Base-by-base conservation (phyloP, 2,888 invertebrate genomes). In the Mayetiola destructor region DNA sequence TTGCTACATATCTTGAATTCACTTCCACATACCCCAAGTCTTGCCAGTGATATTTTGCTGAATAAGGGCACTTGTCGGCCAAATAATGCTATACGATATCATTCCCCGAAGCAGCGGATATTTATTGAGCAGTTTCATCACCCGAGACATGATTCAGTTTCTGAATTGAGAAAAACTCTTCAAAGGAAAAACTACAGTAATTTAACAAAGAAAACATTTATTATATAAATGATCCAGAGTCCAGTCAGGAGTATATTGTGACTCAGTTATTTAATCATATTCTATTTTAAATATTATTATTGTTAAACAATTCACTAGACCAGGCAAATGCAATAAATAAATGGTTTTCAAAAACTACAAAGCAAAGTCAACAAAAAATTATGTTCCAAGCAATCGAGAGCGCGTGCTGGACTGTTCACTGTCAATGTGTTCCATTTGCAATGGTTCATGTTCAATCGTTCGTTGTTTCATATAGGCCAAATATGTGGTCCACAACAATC, bases 391-490 rank as follows among this genome's bases (percentile, higher is more conserved):
- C n/a, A n/a, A n/a, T n/a, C n/a, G n/a, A n/a, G n/a, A n/a, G n/a
- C n/a, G n/a, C n/a, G n/a, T n/a, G n/a, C n/a, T 48, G 3, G 27
- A 6, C 2, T 8, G 8, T 5, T 48, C 48, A 48, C 14, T 5
- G 21, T 42, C 27, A 27, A 27, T 27, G 16, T 48, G 8, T 40
- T 40, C 21, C 40, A 40, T 5, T 14, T 23, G 12, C n/a, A n/a
- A n/a, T n/a, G 18, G 3, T 27, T 48, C 48, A 48, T 48, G 48
- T 23, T 14, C 5, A 3, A n/a, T 3, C 3, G 27, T n/a, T 27
- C n/a, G 23, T 61, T 85, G 80, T 69, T 87, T 86, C 81, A 87
- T 81, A 62, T 86, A 86, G 0, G 86, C 84, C 60, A 88, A 73
- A 66, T 82, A 87, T 18, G 82, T 80, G 0, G 85, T 85, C 86